Evolutionary conservation across 2,888 invertebrate genomes (phyloP).

Genomic region (Tigriopus californicus): DNA sequence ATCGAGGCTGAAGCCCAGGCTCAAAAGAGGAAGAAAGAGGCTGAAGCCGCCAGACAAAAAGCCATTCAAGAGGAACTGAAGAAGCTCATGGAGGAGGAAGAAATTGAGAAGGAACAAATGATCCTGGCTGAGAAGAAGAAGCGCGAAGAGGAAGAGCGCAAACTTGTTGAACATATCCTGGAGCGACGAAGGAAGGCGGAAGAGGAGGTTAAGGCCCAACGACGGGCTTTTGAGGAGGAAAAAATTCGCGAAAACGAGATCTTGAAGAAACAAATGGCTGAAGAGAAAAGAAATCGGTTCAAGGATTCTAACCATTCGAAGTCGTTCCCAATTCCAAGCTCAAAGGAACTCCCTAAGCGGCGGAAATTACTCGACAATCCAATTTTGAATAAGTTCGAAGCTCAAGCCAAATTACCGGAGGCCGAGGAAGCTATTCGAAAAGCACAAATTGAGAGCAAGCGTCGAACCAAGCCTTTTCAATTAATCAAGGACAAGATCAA

Average conservation of each 20-base stretch:
- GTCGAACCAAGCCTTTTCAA: background rate
- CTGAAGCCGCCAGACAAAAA: background rate
- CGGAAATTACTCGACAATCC: background rate
- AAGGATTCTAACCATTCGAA: background rate
- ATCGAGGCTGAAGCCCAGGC: background rate
- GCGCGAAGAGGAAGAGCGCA: background rate
- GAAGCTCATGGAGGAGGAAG: background rate
- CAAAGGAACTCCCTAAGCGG: background rate
- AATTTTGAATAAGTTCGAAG: conserved; percentile 9
- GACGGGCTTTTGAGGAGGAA: background rate
- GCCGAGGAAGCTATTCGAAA: background rate
- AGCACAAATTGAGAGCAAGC: background rate
- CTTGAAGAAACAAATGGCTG: background rate
- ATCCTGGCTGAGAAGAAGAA: background rate
- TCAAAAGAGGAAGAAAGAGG: conserved; percentile 3
- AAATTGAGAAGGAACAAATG: background rate
- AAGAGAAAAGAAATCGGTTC: background rate
- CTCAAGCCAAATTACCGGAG: background rate
- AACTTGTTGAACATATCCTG: background rate
- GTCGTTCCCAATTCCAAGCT: background rate
- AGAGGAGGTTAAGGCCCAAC: background rate
- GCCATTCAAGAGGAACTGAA: conserved; percentile 1
- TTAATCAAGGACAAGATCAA: background rate
- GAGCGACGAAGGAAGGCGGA: conserved; percentile 1
- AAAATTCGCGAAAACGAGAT: background rate